A percentile compares a stretch with the other conserved stretches of the same genome.
phyloP scores from a whole-genome alignment of 2,888 invertebrate genomes.

The Lacanobia wlatinum region DNA sequence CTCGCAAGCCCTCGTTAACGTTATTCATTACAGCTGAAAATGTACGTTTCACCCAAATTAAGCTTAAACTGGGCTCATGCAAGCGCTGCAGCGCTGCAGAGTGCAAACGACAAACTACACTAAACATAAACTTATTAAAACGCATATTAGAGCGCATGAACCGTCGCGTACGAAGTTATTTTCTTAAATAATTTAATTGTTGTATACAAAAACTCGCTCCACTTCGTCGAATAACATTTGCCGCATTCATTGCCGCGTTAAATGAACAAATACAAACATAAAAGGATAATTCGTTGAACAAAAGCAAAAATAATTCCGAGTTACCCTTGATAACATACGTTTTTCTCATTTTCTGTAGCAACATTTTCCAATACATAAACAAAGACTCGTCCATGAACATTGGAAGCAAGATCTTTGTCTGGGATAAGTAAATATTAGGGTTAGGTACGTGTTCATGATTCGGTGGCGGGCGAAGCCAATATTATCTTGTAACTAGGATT shows the following conservation, averaged over 20 bases:
- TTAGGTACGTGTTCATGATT: conserved; percentile 45
- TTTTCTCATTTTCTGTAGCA: conserved; percentile 40
- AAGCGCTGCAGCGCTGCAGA: conserved; percentile 34
- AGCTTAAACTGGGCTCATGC: conserved; percentile 55
- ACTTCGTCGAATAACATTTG: conserved; percentile 1
- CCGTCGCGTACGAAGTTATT: conserved; percentile 13
- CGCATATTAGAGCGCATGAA: conserved; percentile 40
- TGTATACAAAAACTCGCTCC: neutral
- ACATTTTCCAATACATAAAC: conserved; percentile 58
- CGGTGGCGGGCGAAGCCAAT: conserved; percentile 47
- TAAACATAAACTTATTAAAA: conserved; percentile 43
- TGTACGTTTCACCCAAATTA: conserved; percentile 61
- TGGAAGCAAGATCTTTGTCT: conserved; percentile 52
- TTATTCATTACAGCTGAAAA: conserved; percentile 65
- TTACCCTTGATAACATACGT: conserved; percentile 22
- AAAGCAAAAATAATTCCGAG: conserved; percentile 4
- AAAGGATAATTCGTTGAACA: conserved; percentile 1
- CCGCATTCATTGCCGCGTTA: neutral
- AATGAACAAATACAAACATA: conserved; percentile 5
- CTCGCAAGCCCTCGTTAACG: conserved; percentile 58
- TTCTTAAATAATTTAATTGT: conserved; percentile 13
- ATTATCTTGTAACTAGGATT: conserved; percentile 42
- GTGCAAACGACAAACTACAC: conserved; percentile 49
- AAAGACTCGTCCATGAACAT: conserved; percentile 50
- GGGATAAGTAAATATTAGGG: conserved; percentile 60